These are phyloP conservation scores for Oceanites oceanicus DNA, from an alignment of 2,113 vertebrate genomes.

Conservation along the genomic window DNA sequence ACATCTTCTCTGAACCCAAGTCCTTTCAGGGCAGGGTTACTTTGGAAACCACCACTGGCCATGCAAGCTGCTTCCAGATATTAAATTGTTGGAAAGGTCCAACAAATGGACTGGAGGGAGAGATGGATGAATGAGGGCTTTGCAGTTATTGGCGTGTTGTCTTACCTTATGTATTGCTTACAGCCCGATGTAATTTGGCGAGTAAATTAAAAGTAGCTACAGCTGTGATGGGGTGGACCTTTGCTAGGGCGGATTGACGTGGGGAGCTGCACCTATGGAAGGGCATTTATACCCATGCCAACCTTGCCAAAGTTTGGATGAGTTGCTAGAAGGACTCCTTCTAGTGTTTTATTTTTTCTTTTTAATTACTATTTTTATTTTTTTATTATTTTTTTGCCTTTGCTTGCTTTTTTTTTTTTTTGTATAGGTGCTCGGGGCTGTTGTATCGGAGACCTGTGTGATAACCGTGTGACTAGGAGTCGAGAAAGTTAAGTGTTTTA, in stretches of 20 bases:
- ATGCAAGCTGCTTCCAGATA: constrained; percentile 32
- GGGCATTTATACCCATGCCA: not conserved
- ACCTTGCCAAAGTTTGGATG: not conserved
- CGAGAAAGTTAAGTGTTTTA: constrained; percentile 82
- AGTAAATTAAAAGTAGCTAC: not conserved
- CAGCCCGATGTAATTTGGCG: not conserved
- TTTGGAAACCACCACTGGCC: constrained; percentile 45
- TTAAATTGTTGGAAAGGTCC: constrained; percentile 46
- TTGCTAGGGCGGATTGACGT: not conserved
- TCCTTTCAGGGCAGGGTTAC: constrained; percentile 18
- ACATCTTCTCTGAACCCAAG: not conserved
- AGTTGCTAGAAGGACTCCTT: not conserved
- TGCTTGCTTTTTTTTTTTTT: not conserved
- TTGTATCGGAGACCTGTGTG: constrained; percentile 42
- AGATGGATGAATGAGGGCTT: not conserved
- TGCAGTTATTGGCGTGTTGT: not conserved
- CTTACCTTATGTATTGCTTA: not conserved
- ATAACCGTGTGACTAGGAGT: constrained; percentile 70
- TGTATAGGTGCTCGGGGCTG: constrained; percentile 45
- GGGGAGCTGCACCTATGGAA: not conserved
- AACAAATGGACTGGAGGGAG: constrained; percentile 35
- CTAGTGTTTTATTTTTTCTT: not conserved
- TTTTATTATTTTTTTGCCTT: not conserved
- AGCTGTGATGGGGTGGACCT: not conserved
- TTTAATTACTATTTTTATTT: not conserved